Percentiles rank a stretch among this genome's conserved stretches.
These are phyloP conservation scores for Minunthozetes semirufus DNA, from an alignment of 2,888 invertebrate species.

Conservation along the genomic window DNA sequence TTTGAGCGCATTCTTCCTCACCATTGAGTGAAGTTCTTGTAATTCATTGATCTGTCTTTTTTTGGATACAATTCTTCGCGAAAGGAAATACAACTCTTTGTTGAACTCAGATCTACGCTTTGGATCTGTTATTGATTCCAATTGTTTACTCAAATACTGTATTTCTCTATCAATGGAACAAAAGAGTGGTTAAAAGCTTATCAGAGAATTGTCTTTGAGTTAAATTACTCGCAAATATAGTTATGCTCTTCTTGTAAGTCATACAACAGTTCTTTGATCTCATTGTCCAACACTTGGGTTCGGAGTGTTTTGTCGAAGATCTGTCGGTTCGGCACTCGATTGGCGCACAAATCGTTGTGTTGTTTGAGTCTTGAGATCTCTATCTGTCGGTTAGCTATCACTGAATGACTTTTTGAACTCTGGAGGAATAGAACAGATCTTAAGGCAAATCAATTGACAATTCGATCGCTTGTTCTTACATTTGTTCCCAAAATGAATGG, in stretches of 20 bases:
- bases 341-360: not conserved
- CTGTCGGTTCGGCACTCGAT: not conserved
- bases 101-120: not conserved
- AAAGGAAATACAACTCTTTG: not conserved
- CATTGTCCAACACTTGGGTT: not conserved
- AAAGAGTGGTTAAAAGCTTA: not conserved
- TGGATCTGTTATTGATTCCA: slow-evolving; percentile 1
- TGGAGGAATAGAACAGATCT: not conserved
- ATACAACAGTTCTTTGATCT: slow-evolving; percentile 14
- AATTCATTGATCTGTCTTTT: slow-evolving; percentile 8
- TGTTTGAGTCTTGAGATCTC: slow-evolving; percentile 5
- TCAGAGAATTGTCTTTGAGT: not conserved
- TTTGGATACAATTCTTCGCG: slow-evolving; percentile 14
- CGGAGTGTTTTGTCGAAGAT: not conserved
- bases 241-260: slow-evolving; percentile 2
- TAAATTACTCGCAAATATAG: slow-evolving; percentile 16
- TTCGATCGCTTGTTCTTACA: not conserved
- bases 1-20: not conserved
- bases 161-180: not conserved
- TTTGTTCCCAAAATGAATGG: slow-evolving; percentile 11
- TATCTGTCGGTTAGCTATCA: slow-evolving; percentile 1
- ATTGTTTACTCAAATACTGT: slow-evolving; percentile 4
- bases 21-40: not conserved
- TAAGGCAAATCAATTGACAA: not conserved
- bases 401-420: slow-evolving; percentile 16